Evolutionary conservation across 2,113 vertebrate species (phyloP), one percentile per base, ranked within the genome.

Genomic region (Narcine bancroftii): DNA sequence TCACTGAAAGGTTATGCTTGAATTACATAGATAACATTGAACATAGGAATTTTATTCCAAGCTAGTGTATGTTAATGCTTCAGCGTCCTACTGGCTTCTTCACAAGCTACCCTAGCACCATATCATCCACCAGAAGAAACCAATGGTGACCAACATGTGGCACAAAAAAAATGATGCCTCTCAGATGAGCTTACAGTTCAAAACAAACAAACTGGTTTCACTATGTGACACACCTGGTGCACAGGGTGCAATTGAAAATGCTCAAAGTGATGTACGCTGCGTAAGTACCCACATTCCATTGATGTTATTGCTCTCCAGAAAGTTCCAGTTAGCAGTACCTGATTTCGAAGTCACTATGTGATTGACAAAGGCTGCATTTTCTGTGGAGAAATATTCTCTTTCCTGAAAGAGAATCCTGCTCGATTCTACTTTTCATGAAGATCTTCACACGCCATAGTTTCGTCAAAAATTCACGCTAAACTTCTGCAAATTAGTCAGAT

Each of bases 11-110:
- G 29, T 19, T 17, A 17, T 29, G 33, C 19, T 85, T 60, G 6
- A 85, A 60, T 50, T 81, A 81, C 33, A 81, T 5, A 53, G 13
- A 15, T 17, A 85, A 85, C n/a, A 56, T 9, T 60, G 19, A 85
- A 85, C 50, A 81, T 33, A 21, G 81, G 50, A n/a, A 85, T 85
- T 85, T n/a, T 85, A 56, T 56, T 85, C 29, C 79, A n/a, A 56
- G 79, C 47, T 60, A 21, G 13, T 13, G 33, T 0, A 56, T 60
- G 81, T 85, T 17, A 17, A 56, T 60, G 81, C 53, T 1, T 29
- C 50, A 50, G 45, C 21, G 21, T 24, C 45, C 45, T 50, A 42
- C 3, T 10, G 50, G 21, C 15, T 9, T 60, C n/a, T 85, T 53
- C 79, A 19, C n/a, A 60, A n/a, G 2, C 0, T 60, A 60, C 53